Evolutionary conservation across 1,140 invertebrate genomes (phyloP), one percentile per base, ranked within the genome.

Genomic region (Pseudomyrmex concolor): DNA sequence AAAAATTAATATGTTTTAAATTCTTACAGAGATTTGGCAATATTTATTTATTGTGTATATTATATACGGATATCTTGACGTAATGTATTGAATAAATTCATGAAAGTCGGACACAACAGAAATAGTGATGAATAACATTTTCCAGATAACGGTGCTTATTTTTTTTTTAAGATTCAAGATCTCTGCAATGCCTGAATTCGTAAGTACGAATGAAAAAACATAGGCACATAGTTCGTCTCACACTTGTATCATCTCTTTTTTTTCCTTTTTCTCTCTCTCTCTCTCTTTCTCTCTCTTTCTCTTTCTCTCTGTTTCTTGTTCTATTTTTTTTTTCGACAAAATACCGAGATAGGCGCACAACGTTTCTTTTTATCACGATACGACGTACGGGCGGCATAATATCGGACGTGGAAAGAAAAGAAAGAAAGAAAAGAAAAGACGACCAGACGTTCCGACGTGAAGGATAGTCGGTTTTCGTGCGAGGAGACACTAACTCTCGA

Each of bases 391-490:
- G 63, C 63, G 73, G 19, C 19, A 19, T 70, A 70, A 70, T 70
- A 48, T 54, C 51, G 12, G 19, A 15, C 34, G 57, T 59, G 2
- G 51, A 57, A 9, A 25, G 34, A 9, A 57, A 19, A 78, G 63
- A 22, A 71, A 17, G 17, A 48, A 72, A 67, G 62, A 77, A 86
- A 86, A 84, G 73, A 55, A 22, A 50, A 45, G 54, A 17, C 50
- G 34, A 51, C 55, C 13, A 68, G 59, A 59, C 72, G 25, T 43
- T 64, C 25, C 45, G 66, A 0, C 63, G 74, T 86, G 85, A 87
- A 74, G 67, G 67, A 87, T 87, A 66, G 86, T 80, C 55, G 50
- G 62, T 17, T 86, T 67, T 63, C 85, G 85, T 87, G 80, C 80
- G 22, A 15, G 55, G 19, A 43, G 80, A 84, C 57, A 73, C 84